A percentile compares a stretch with the other conserved stretches of the same genome.
Evolutionary conservation across 1,140 invertebrate species (phyloP).

Genomic region (Drosophila setifemur): DNA sequence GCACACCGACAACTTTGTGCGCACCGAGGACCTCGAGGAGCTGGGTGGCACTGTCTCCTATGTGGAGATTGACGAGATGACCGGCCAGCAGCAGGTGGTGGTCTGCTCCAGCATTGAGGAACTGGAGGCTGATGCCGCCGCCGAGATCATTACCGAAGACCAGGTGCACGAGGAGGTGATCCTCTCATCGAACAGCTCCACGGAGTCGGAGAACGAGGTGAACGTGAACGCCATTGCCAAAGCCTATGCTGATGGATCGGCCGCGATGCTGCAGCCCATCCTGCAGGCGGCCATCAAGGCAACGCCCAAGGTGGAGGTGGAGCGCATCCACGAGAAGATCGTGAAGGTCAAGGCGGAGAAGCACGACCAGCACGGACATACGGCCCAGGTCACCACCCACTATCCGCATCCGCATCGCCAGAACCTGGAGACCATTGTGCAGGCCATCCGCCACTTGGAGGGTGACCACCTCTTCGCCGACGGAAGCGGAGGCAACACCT

Average conservation of each 20-base stretch:
- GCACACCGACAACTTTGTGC: conserved; percentile 84
- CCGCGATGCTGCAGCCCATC: conserved; percentile 85
- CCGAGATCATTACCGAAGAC: conserved; percentile 78
- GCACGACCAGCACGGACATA: conserved; percentile 46
- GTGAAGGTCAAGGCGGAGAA: conserved; percentile 78
- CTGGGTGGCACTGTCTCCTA: conserved; percentile 72
- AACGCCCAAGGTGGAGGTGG: conserved; percentile 92
- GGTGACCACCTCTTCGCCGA: conserved; percentile 95
- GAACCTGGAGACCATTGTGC: conserved; percentile 98
- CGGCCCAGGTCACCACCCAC: conserved; percentile 41
- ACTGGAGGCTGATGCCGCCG: conserved; percentile 73
- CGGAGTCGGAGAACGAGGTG: conserved; percentile 76
- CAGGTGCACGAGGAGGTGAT: conserved; percentile 81
- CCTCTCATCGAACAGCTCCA: conserved; percentile 70
- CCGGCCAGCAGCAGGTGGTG: conserved; percentile 80
- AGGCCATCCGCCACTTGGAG: conserved; percentile 97
- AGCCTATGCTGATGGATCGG: conserved; percentile 78
- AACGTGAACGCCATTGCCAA: conserved; percentile 81
- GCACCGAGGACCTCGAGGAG: conserved; percentile 71
- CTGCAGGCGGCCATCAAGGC: conserved; percentile 93
- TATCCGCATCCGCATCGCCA: conserved; percentile 89
- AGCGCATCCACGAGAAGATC: conserved; percentile 83
- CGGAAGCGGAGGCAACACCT: conserved; percentile 81
- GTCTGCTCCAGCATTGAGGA: conserved; percentile 81
- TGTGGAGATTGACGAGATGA: conserved; percentile 80